Conservation (phyloP, 2,797 vertebrate genomes). For the Mustela erminea region DNA sequence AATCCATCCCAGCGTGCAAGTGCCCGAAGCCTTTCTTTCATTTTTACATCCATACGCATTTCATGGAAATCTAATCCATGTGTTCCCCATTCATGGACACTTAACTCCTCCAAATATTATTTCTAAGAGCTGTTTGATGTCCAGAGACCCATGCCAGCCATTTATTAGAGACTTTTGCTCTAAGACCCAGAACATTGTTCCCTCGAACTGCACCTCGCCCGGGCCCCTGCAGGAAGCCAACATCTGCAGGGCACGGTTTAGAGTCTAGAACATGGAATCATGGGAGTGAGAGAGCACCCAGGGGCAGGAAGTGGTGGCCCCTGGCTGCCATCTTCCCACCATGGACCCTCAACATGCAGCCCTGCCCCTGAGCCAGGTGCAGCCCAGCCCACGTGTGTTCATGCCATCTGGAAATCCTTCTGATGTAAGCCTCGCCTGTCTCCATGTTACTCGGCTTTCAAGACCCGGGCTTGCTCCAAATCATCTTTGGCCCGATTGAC, state of each 20-base stretch:
- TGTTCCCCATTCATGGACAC: conserved; percentile 61
- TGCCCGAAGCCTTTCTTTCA: not conserved
- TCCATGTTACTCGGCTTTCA: not conserved
- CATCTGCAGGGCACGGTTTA: not conserved
- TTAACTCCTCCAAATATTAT: conserved; percentile 67
- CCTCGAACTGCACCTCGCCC: not conserved
- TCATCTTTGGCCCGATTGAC: not conserved
- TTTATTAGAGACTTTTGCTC: not conserved
- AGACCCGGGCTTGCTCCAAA: not conserved
- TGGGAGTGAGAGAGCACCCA: not conserved
- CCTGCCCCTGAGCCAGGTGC: not conserved
- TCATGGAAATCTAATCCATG: conserved; percentile 63
- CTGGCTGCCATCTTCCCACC: not conserved
- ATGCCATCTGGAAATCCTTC: not conserved
- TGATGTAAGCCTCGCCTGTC: not conserved
- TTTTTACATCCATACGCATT: conserved; percentile 53
- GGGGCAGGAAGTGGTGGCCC: not conserved
- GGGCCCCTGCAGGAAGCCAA: not conserved
- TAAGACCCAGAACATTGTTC: not conserved
- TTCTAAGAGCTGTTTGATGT: conserved; percentile 63
- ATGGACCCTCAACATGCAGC: accelerated
- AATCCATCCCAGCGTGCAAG: not conserved
- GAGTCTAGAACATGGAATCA: not conserved
- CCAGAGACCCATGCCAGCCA: conserved; percentile 24
- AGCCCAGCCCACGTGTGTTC: not conserved